Evolutionary conservation across 2,888 invertebrate species (phyloP), one percentile per base, ranked within the genome.

Genomic region (Eurytoma californica): DNA sequence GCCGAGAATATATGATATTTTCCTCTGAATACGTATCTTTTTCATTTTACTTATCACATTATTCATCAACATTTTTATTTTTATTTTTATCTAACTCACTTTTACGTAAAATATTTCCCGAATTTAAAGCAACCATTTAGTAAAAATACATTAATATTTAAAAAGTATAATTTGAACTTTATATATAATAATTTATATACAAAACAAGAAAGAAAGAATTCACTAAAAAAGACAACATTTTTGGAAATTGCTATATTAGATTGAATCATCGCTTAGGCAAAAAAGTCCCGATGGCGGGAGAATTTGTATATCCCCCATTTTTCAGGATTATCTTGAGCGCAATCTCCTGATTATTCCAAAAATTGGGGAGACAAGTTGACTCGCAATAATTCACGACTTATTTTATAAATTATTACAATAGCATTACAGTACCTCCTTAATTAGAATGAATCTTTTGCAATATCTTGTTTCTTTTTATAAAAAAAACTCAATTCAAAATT

Each of bases 1-100:
- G 72, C 82, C 82, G 86, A 87, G 86, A 87, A 88, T 88, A 88
- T 87, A 87, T 85, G 85, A 87, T 88, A 88, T 88, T 88, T 88
- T 88, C 88, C 86, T 88, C 86, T 87, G 87, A 88, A 53, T 57
- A 72, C 51, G 61, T 67, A 70, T 77, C 39, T 75, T 77, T 79
- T 77, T 77, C 39, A 68, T 74, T 77, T 77, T 58, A 28, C 18
- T 72, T n/a, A 39, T 28, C 24, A 28, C 28, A 58, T 61, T 51
- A 49, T 28, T 70, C 12, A 70, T 60, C 16, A 55, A 69, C 13
- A 39, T 20, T n/a, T 55, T 30, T 68, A n/a, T n/a, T 55, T 12
- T 55, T 9, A 24, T 16, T n/a, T 24, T 20, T 9, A 60, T 9
- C 18, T 60, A n/a, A n/a, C n/a, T n/a, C 39, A 57, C 39, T 69